A percentile compares a stretch with the other conserved stretches of the same genome.
phyloP scores from a whole-genome alignment of 2,888 invertebrate species.

The Drosophila colorata region DNA sequence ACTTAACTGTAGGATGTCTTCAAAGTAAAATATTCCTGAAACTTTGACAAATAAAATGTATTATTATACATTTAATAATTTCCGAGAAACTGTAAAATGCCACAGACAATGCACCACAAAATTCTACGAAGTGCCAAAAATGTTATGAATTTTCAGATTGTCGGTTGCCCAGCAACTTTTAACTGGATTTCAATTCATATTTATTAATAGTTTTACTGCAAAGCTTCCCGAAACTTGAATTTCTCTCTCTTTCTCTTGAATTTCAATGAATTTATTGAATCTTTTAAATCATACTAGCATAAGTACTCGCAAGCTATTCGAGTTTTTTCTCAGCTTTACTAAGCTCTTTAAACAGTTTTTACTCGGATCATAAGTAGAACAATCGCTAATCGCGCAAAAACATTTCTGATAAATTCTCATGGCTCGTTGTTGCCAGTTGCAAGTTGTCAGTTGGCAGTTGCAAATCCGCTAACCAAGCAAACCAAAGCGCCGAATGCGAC shows the following conservation, averaged over 20 bases:
- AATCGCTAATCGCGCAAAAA: conserved; percentile 37
- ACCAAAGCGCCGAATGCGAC: conserved; percentile 52
- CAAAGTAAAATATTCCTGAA: neutral
- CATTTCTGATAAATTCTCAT: conserved; percentile 27
- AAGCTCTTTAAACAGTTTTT: conserved; percentile 23
- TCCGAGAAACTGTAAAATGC: neutral
- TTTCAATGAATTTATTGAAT: conserved; percentile 3
- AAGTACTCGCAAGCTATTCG: conserved; percentile 2
- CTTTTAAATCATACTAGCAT: neutral
- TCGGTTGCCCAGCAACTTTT: neutral
- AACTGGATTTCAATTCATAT: neutral
- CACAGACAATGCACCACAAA: neutral
- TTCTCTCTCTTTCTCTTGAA: no score
- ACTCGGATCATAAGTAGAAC: conserved; percentile 16
- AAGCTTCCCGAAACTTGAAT: neutral
- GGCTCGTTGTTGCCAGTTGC: conserved; percentile 6
- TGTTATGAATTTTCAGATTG: neutral
- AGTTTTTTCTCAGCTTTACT: neutral
- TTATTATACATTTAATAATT: neutral
- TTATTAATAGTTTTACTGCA: neutral
- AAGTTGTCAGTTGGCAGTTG: conserved; percentile 25
- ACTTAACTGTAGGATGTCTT: neutral
- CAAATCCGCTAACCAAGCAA: conserved; percentile 50
- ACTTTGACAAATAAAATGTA: neutral
- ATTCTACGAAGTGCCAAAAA: conserved; percentile 2